Evolutionary conservation across 2,888 invertebrate species (phyloP).

Genomic region (Acanthoscelides obtectus): DNA sequence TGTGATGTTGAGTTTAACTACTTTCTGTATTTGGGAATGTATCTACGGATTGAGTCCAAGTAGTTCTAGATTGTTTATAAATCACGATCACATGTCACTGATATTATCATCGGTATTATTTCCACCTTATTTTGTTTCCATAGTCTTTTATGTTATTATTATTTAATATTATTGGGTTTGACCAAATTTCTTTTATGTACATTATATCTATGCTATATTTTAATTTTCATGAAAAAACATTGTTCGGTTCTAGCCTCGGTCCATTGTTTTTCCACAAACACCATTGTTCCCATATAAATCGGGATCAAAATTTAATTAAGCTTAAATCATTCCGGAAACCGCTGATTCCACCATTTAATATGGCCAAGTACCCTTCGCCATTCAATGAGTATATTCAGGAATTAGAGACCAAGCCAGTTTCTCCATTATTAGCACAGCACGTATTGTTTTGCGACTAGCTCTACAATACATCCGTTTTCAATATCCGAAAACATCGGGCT

Average conservation of each 20-base stretch:
- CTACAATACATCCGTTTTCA: background rate
- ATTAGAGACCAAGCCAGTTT: background rate
- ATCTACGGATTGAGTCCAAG: too few relatives aligned
- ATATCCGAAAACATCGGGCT: background rate
- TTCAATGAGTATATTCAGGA: background rate
- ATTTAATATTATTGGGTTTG: too few relatives aligned
- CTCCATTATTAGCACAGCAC: background rate
- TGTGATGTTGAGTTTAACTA: too few relatives aligned
- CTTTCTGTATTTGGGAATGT: too few relatives aligned
- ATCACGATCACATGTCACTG: too few relatives aligned
- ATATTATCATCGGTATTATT: too few relatives aligned
- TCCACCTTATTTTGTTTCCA: too few relatives aligned
- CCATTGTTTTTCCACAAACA: background rate
- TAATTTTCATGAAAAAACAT: background rate
- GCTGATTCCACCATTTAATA: background rate
- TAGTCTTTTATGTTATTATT: too few relatives aligned
- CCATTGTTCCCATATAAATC: background rate
- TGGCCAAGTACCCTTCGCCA: background rate
- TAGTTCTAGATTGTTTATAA: too few relatives aligned
- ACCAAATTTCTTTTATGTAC: too few relatives aligned
- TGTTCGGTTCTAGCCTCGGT: background rate
- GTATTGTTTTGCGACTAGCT: background rate
- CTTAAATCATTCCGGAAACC: background rate
- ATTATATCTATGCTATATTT: too few relatives aligned
- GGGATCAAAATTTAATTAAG: background rate